Base-by-base conservation (phyloP, 2,888 invertebrate species). In the Bhutanitis thaidina region DNA sequence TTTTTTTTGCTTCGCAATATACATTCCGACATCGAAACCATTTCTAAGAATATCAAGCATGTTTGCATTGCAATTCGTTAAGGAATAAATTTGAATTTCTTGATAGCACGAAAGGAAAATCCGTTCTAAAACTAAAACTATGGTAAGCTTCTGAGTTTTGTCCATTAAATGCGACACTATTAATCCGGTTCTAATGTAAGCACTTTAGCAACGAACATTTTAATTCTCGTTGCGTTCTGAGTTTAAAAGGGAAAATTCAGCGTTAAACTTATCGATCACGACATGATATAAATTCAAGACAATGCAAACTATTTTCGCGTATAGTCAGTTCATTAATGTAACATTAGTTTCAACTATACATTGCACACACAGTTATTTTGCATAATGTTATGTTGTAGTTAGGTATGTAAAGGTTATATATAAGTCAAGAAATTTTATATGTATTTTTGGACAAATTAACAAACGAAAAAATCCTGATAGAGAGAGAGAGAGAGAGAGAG, bases 171-270 rank as follows among this genome's bases (percentile, higher is more conserved):
- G 27, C 27, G 14, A 13, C 30, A 2, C 16, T 40, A 30, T 25
- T 7, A 15, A 27, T 25, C 43, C 14, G 32, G 34, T 16, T 13
- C n/a, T 40, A 36, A 51, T 14, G 13, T 35, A 39, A 27, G 20
- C 35, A 34, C 27, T 44, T 20, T 47, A 29, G 29, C 39, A 34
- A 46, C 10, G 20, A 34, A 53, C 38, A 46, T 57, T 53, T 15
- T 5, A 34, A 52, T 57, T 54, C 54, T 8, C 10, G 7, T 13
- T 37, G 50, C 55, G 52, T 53, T 13, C 40, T 8, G 30, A 13
- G 44, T 54, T 40, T 51, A 41, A 52, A 56, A 56, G 55, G 54
- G 52, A 58, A 53, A 57, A 50, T 56, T 55, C 51, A 58, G 43
- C 55, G 47, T 38, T 52, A 56, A 52, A 50, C 55, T 49, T 43